Evolutionary conservation across 1,140 invertebrate genomes (phyloP), one percentile per base, ranked within the genome.

Genomic region (Temnothorax curvispinosus): DNA sequence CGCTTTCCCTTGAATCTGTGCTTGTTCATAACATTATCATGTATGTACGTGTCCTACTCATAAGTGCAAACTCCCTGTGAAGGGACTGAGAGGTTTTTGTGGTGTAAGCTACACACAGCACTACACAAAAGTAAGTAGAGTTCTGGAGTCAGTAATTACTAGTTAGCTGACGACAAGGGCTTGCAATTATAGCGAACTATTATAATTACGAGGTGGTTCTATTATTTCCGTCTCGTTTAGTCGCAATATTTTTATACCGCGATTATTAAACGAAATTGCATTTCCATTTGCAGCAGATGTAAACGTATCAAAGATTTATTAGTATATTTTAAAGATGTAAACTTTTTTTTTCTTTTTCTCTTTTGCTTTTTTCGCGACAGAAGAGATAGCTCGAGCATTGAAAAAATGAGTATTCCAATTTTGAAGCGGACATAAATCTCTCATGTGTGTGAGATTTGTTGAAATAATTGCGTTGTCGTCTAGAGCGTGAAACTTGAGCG

Each of bases 131-230:
- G 74, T 88, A 89, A 86, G 32, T 60, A 71, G 58, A 88, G 69
- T 90, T 90, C 77, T 88, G 77, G 54, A 85, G 69, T 67, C 78
- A 88, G 88, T 93, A 92, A 93, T 93, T 92, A 93, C 92, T 93
- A 78, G 92, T 92, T 93, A 91, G 87, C 32, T 21, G 15, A 88
- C 35, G 71, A 64, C 58, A 64, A 75, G 41, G 56, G 69, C 9
- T 27, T 38, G 38, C 69, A 7, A 18, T 65, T 65, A 56, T 11
- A 32, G 13, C 44, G 1, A 58, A 27, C 54, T 82, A 52, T 74
- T 74, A 74, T 41, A 56, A 72, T n/a, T 82, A 74, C 15, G 67
- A 69, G 32, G 13, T 41, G 18, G n/a, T 8, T 47, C n/a, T 54
- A 47, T 60, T 75, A 75, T 62, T 62, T 74, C 41, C 9, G 32